Conservation (phyloP, 2,113 vertebrate species). For the Sturnus vulgaris region DNA sequence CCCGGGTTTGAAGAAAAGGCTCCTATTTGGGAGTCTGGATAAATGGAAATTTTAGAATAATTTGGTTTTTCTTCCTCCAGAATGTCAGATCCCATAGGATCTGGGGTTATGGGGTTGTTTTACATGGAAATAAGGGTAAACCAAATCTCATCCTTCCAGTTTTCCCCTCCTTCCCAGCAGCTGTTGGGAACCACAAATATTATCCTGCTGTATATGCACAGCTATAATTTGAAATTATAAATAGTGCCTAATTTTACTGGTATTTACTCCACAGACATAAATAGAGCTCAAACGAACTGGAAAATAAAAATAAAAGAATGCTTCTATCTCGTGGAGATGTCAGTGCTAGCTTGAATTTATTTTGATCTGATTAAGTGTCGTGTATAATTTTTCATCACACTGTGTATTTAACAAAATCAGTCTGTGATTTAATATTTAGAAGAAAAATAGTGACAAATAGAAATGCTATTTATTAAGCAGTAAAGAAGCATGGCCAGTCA, state of each 20-base stretch:
- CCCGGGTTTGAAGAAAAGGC: not conserved
- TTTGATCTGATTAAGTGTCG: not conserved
- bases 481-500: not conserved
- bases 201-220: not conserved
- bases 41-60: not conserved
- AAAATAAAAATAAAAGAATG: not conserved
- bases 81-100: not conserved
- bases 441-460: not conserved
- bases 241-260: not conserved
- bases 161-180: not conserved
- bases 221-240: slow-evolving; percentile 7
- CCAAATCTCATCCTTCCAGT: not conserved
- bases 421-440: not conserved
- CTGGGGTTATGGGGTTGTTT: not conserved
- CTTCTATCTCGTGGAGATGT: not conserved
- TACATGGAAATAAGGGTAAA: not conserved
- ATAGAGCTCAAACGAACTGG: not conserved
- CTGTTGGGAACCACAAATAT: not conserved
- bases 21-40: not conserved
- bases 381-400: not conserved
- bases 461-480: not conserved
- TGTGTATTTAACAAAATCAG: not conserved
- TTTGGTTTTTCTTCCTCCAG: not conserved
- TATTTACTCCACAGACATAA: slow-evolving; percentile 20
- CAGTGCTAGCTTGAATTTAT: not conserved